A percentile compares a stretch with the other conserved stretches of the same genome.
Evolutionary conservation across 1,140 invertebrate species (phyloP).

Genomic region (Brachionus koreanus): DNA sequence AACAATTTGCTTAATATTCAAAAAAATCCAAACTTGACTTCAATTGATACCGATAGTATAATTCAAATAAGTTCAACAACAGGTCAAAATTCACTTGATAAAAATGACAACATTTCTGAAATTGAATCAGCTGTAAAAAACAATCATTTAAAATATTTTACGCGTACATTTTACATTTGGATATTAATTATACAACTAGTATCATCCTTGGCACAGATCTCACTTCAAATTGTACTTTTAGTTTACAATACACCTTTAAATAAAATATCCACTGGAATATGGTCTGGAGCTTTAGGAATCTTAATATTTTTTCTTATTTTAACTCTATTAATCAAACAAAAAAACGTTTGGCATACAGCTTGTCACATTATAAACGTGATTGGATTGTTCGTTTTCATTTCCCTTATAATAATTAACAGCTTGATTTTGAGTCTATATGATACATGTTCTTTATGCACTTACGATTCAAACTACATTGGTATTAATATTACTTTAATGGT

Average conservation of each 20-base stretch:
- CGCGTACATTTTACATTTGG: neutral
- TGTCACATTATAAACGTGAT: neutral
- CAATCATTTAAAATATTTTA: neutral
- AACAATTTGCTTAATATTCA: neutral
- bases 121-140: neutral
- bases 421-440: neutral
- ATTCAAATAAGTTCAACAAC: too few species aligned
- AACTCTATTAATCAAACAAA: neutral
- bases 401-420: neutral
- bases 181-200: neutral
- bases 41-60: neutral
- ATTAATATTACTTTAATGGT: neutral
- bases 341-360: neutral
- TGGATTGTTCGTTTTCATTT: neutral
- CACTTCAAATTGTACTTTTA: neutral
- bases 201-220: neutral
- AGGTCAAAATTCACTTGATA: too few species aligned
- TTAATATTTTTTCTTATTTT: neutral
- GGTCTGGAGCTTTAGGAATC: neutral
- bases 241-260: neutral
- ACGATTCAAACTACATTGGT: neutral
- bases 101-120: neutral
- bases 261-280: neutral
- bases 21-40: neutral
- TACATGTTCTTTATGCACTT: neutral